Percentiles rank a stretch among this genome's conserved stretches.
phyloP scores from a whole-genome alignment of 1,140 invertebrate species.

The Zelostemma sp. region DNA sequence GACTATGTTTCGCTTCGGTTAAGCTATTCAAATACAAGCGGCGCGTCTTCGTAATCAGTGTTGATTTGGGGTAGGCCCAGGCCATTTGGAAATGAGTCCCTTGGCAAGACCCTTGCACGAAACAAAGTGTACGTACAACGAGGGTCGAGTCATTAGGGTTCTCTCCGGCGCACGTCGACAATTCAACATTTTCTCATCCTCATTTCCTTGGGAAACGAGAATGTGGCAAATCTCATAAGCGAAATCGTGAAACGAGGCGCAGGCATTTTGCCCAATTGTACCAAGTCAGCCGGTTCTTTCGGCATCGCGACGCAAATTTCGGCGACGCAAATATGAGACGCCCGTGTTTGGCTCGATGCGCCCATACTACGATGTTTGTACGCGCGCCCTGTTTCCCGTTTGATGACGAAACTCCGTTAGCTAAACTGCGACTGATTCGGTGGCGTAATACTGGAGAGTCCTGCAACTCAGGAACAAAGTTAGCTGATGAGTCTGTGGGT shows the following conservation, averaged over 20 bases:
- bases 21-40: slow-evolving; percentile 67
- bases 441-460: slow-evolving; percentile 57
- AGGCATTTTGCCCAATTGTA: neutral
- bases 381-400: slow-evolving; percentile 58
- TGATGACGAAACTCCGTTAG: slow-evolving; percentile 63
- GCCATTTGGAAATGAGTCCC: slow-evolving; percentile 38
- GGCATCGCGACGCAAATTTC: neutral
- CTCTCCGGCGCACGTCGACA: neutral
- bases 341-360: slow-evolving; percentile 24
- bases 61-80: slow-evolving; percentile 16
- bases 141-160: no score
- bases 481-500: slow-evolving; percentile 68
- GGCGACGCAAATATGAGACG: slow-evolving; percentile 1
- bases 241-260: no score
- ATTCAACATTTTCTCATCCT: neutral
- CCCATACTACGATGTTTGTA: slow-evolving; percentile 57
- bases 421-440: slow-evolving; percentile 66
- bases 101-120: slow-evolving; percentile 10
- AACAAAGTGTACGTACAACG: no score
- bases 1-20: slow-evolving; percentile 63
- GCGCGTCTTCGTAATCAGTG: slow-evolving; percentile 64
- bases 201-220: no score
- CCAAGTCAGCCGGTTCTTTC: neutral
- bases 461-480: slow-evolving; percentile 67
- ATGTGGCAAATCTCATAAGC: no score